Evolutionary conservation across 64 coral and sea anemone species (phyloP).

Genomic region (Stichodactyla mertensii): DNA sequence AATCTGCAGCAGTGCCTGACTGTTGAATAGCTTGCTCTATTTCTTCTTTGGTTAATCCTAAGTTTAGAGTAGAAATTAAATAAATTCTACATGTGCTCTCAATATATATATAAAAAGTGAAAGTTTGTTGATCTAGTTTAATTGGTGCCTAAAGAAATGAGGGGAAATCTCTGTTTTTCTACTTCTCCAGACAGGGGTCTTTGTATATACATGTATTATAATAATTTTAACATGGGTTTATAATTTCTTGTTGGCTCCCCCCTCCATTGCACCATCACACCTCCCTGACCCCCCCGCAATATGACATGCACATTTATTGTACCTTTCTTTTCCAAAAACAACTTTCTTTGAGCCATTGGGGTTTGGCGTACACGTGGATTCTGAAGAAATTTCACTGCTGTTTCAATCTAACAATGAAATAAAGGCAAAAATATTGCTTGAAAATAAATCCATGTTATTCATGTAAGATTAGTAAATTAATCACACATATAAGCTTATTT

Average conservation of each 20-base stretch:
- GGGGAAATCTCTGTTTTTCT: too few relatives aligned
- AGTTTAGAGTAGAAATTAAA: not conserved
- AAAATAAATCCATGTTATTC: too few relatives aligned
- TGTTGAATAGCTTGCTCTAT: slow-evolving; percentile 62
- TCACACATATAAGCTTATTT: not conserved
- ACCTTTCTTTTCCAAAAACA: slow-evolving; percentile 91
- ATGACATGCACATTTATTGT: not conserved
- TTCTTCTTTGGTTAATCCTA: slow-evolving; percentile 79
- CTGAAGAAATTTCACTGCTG: slow-evolving; percentile 92
- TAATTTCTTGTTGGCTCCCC: too few relatives aligned
- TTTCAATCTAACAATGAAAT: slow-evolving; percentile 61
- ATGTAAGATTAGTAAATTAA: too few relatives aligned
- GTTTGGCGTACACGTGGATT: slow-evolving; percentile 83
- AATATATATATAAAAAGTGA: too few relatives aligned
- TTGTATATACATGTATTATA: too few relatives aligned
- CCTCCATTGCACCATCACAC: too few relatives aligned
- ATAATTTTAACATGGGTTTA: too few relatives aligned
- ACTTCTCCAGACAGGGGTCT: too few relatives aligned
- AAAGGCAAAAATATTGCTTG: not conserved
- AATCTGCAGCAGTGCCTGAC: slow-evolving; percentile 78
- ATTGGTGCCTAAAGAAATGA: too few relatives aligned
- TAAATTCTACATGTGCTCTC: too few relatives aligned
- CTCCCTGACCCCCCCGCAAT: not conserved
- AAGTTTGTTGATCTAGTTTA: too few relatives aligned
- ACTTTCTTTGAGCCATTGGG: slow-evolving; percentile 67